Percentiles rank a stretch among this genome's conserved stretches.
These are phyloP conservation scores for Archivesica marissinica DNA, from an alignment of 1,140 invertebrate genomes.

Conservation along the genomic window DNA sequence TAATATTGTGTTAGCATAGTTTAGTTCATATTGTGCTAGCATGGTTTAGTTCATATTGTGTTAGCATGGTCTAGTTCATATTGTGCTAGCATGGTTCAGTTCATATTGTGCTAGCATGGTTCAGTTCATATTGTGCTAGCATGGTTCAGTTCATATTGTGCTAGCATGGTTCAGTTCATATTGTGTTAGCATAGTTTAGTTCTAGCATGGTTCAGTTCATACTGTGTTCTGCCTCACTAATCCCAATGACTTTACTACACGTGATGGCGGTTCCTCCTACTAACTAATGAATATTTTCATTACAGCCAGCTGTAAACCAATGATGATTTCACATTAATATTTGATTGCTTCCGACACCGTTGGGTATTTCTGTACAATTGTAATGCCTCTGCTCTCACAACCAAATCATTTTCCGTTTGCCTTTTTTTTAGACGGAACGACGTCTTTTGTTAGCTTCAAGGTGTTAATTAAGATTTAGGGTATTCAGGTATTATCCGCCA, in stretches of 20 bases:
- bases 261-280: conserved; percentile 5
- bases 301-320: conserved; percentile 34
- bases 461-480: conserved; percentile 23
- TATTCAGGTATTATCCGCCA: not conserved
- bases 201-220: too few relatives aligned
- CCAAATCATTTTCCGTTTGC: not conserved
- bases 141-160: too few relatives aligned
- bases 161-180: too few relatives aligned
- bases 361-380: not conserved
- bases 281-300: conserved; percentile 55
- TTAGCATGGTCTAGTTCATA: too few relatives aligned
- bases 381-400: not conserved
- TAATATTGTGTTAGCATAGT: too few relatives aligned
- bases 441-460: not conserved
- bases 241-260: conserved; percentile 25
- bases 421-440: not conserved
- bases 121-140: too few relatives aligned
- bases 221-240: not conserved
- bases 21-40: too few relatives aligned
- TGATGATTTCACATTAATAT: conserved; percentile 39
- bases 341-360: conserved; percentile 11
- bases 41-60: too few relatives aligned
- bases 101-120: too few relatives aligned
- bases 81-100: too few relatives aligned
- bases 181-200: too few relatives aligned